Conservation (phyloP, 1,140 invertebrate species). For the Ceratitis capitata region DNA sequence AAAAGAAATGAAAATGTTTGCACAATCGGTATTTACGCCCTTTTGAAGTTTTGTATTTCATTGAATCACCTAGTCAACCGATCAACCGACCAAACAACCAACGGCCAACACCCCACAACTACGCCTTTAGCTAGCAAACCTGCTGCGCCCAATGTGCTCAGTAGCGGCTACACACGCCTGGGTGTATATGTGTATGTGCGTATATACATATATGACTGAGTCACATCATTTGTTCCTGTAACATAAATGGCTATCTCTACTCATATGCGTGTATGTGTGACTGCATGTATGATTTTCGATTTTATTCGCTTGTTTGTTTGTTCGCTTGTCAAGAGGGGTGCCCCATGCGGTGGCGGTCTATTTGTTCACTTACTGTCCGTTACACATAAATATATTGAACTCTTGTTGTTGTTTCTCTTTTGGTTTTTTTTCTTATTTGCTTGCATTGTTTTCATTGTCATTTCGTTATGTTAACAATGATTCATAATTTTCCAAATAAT, state of each 20-base stretch:
- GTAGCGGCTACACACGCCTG: not conserved
- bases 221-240: not conserved
- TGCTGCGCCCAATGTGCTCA: not conserved
- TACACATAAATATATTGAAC: no score
- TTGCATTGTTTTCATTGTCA: conserved; percentile 24
- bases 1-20: conserved; percentile 16
- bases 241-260: not conserved
- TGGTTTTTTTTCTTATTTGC: not conserved
- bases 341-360: not conserved
- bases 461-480: conserved; percentile 34
- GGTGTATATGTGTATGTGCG: not conserved
- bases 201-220: not conserved
- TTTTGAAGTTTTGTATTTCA: conserved; percentile 33
- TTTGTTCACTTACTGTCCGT: not conserved
- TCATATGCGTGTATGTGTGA: not conserved
- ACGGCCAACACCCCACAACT: not conserved
- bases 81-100: not conserved
- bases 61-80: conserved; percentile 23
- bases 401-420: not conserved
- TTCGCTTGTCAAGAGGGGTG: not conserved
- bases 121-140: not conserved
- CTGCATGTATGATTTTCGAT: not conserved
- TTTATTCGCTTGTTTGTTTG: not conserved
- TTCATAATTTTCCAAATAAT: conserved; percentile 16
- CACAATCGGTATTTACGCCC: conserved; percentile 30